Evolutionary conservation across 2,888 invertebrate genomes (phyloP), one percentile per base, ranked within the genome.

Genomic region (Patella pellucida): DNA sequence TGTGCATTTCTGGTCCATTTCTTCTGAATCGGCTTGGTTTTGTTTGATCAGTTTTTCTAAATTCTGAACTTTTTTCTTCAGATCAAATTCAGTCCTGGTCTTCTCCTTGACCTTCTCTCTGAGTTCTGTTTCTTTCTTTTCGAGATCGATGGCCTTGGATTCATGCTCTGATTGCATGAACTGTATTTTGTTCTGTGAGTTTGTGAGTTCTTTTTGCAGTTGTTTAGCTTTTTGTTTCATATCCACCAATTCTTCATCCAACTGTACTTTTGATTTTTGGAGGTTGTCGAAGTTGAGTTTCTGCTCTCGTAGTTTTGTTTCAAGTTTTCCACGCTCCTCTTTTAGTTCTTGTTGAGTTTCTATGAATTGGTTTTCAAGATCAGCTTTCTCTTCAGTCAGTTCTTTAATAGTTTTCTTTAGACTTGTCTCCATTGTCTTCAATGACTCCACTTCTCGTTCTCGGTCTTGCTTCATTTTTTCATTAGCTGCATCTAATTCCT

Each of bases 131-230:
- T 62, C 41, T 50, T 73, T 52, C 7, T 56, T 67, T n/a, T 78
- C 79, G 31, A 69, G 69, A 27, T 77, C 74, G 1, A 76, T 71
- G 9, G 81, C 70, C 51, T 78, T 75, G n/a, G 79, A 74, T 50
- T 85, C 84, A 82, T 84, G 84, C 52, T 86, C 85, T 52, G 82
- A 79, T 76, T 86, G 84, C n/a, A 85, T 77, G 41, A 85, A 84
- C 71, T 85, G 81, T 11, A 85, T 75, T 79, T 83, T 86, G 68
- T 84, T 81, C 71, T 85, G 83, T 51, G 84, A 83, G 7, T 75
- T 78, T 62, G 80, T 78, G 41, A 85, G 78, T 72, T 86, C 78
- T 27, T 54, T 68, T 16, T 72, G 56, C 2, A 84, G 77, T 72
- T 83, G 81, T 72, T 82, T 82, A 52, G 83, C 79, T 52, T 82